Conservation (phyloP, 2,888 invertebrate species). For the Drosophila helvetica region DNA sequence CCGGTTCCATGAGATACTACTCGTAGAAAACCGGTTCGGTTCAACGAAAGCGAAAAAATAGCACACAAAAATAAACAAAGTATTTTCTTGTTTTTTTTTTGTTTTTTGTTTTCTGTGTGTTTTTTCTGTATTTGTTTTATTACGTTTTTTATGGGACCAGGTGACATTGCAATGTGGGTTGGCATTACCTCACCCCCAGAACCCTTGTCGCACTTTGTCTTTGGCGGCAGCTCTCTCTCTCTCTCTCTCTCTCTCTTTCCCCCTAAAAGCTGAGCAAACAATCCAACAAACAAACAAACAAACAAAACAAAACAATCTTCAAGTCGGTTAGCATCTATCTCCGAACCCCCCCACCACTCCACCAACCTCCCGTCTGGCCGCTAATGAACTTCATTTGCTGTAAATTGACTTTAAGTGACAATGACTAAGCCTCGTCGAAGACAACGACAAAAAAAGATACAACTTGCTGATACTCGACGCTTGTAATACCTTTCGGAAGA, state of each 20-base stretch:
- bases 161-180: conserved; percentile 36
- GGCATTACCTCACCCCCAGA: conserved; percentile 32
- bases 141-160: conserved; percentile 24
- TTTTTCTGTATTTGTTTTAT: conserved; percentile 2
- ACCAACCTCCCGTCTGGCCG: not conserved
- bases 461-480: not conserved
- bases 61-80: conserved; percentile 22
- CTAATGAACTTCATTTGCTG: conserved; percentile 59
- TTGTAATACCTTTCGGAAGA: not conserved
- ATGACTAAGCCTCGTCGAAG: conserved; percentile 35
- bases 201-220: conserved; percentile 1
- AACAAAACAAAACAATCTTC: conserved; percentile 5
- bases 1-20: not conserved
- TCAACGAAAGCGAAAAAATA: conserved; percentile 43
- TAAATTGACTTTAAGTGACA: conserved; percentile 60
- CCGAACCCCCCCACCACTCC: too few relatives aligned
- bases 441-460: conserved; percentile 33
- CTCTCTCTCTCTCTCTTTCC: too few relatives aligned
- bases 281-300: not conserved
- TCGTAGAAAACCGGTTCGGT: conserved; percentile 35
- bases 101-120: not conserved
- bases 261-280: conserved; percentile 24
- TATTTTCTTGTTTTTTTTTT: conserved; percentile 16
- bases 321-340: conserved; percentile 13
- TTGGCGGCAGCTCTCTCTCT: not conserved